Evolutionary conservation across 2,888 invertebrate species (phyloP).

Genomic region (Acanthosepion esculentum): DNA sequence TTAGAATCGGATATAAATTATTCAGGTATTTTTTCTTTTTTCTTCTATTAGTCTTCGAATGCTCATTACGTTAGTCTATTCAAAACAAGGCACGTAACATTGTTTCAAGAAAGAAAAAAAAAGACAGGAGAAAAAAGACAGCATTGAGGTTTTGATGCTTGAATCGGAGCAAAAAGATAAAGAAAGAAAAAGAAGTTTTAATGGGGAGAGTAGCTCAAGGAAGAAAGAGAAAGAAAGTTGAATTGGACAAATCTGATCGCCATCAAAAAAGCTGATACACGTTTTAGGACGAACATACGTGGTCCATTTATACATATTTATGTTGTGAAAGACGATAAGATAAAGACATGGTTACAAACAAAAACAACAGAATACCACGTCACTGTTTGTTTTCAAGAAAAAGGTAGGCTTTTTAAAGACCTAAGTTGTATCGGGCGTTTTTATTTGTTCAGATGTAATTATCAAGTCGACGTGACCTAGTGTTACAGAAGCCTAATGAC

Average conservation of each 20-base stretch:
- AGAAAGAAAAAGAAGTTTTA: background rate
- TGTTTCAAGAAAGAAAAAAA: background rate
- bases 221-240: background rate
- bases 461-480: constrained; percentile 20
- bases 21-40: background rate
- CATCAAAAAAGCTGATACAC: background rate
- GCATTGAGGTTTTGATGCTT: background rate
- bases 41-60: background rate
- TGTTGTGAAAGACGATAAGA: background rate
- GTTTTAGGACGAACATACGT: background rate
- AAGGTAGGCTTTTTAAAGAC: background rate
- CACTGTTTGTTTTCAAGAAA: background rate
- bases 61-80: background rate
- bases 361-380: background rate
- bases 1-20: background rate
- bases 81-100: background rate
- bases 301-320: constrained; percentile 8
- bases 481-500: background rate
- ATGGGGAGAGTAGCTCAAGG: background rate
- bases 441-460: background rate
- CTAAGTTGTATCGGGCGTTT: background rate
- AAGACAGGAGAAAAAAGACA: background rate
- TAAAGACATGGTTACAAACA: background rate
- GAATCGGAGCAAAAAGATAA: background rate
- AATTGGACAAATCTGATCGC: background rate